phyloP scores from a whole-genome alignment of 2,888 invertebrate species.

The Therioaphis trifolii region DNA sequence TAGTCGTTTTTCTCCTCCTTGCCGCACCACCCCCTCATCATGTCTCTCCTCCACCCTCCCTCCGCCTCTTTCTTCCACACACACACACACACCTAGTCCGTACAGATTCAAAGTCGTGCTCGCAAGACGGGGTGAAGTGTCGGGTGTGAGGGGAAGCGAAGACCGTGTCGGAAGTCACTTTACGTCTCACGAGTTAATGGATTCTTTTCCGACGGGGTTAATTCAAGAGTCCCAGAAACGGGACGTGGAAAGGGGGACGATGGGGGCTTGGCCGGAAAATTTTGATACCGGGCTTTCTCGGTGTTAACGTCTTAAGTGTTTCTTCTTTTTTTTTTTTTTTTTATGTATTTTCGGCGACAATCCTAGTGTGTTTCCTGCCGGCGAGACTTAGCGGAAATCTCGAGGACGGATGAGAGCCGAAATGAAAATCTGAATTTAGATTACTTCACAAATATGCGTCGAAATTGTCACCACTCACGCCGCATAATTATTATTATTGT shows the following conservation, averaged over 20 bases:
- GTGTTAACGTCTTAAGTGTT: slow-evolving; percentile 38
- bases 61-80: too few species aligned
- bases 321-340: slow-evolving; percentile 30
- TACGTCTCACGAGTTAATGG: slow-evolving; percentile 46
- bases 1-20: background rate
- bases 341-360: slow-evolving; percentile 2
- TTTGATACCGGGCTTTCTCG: slow-evolving; percentile 38
- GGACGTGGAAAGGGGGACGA: background rate
- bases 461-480: too few species aligned
- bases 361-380: slow-evolving; percentile 14
- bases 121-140: too few species aligned
- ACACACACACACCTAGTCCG: too few species aligned
- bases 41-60: background rate
- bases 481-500: background rate
- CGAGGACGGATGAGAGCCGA: background rate
- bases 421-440: slow-evolving; percentile 18
- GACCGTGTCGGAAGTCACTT: slow-evolving; percentile 59
- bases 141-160: background rate
- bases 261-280: slow-evolving; percentile 16
- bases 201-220: slow-evolving; percentile 57
- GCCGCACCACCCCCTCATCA: background rate
- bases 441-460: background rate
- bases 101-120: too few species aligned
- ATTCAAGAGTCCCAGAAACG: slow-evolving; percentile 31
- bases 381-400: background rate